Evolutionary conservation across 2,888 invertebrate genomes (phyloP).

Genomic region (Drosophila monieri): DNA sequence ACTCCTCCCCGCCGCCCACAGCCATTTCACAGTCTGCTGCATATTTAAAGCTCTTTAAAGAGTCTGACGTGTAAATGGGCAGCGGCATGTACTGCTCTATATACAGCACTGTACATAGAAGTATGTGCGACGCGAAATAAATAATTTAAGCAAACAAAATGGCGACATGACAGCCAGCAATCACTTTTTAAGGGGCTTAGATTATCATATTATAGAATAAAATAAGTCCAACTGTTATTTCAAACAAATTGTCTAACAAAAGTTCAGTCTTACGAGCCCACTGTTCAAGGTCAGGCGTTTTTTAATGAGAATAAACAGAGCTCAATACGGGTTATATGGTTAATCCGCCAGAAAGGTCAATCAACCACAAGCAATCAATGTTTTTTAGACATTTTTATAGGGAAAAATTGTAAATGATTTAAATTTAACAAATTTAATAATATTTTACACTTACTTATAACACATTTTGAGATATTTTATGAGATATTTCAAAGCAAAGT

Average conservation of each 20-base stretch:
- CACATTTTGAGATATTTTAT: no score
- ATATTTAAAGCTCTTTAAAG: conserved; percentile 49
- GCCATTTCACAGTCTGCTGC: conserved; percentile 51
- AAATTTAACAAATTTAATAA: no score
- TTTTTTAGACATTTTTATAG: no score
- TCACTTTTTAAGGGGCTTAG: conserved; percentile 2
- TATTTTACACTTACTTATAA: no score
- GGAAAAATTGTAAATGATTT: no score
- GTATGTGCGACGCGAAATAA: not conserved
- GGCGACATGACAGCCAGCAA: conserved; percentile 3
- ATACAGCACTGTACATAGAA: not conserved
- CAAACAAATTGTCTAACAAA: no score
- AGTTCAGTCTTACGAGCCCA: not conserved
- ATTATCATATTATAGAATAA: conserved; percentile 7
- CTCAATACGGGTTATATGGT: conserved; percentile 31
- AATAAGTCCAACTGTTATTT: not conserved
- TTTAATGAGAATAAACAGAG: conserved; percentile 56
- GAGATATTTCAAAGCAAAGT: no score
- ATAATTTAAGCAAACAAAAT: conserved; percentile 6
- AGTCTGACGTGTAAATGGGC: conserved; percentile 26
- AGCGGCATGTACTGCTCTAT: not conserved
- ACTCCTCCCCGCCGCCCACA: conserved; percentile 33
- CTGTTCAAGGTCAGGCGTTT: conserved; percentile 58
- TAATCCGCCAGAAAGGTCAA: no score
- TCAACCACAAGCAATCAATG: no score